Conservation (phyloP, 2,888 invertebrate species). For the Busseola fusca region DNA sequence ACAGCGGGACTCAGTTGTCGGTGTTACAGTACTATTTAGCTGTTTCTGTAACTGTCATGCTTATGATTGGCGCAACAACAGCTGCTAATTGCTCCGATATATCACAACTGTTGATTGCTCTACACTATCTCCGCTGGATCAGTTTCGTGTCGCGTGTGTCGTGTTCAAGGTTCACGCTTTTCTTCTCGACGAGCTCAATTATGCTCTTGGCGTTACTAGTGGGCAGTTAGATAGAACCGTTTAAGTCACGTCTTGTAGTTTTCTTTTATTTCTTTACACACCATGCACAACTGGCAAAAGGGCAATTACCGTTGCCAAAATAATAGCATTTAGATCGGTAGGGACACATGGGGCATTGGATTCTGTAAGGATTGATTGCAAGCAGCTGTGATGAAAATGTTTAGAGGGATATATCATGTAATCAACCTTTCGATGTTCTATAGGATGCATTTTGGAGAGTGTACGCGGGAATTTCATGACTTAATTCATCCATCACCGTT, state of each 20-base stretch:
- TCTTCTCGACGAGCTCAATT: conserved; percentile 36
- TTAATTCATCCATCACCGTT: too few relatives aligned
- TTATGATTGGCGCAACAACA: conserved; percentile 34
- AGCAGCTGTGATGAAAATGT: not conserved
- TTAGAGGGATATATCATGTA: not conserved
- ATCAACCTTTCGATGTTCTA: too few relatives aligned
- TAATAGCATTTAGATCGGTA: not conserved
- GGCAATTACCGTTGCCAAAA: conserved; percentile 1
- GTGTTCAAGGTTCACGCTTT: conserved; percentile 48
- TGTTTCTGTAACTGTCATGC: conserved; percentile 49
- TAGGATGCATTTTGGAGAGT: too few relatives aligned
- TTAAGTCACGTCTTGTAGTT: conserved; percentile 9
- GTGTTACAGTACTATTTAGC: conserved; percentile 30
- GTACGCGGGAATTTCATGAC: too few relatives aligned
- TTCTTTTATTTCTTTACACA: conserved; percentile 16
- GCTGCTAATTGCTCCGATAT: conserved; percentile 35
- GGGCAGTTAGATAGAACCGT: conserved; percentile 13
- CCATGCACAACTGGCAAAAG: not conserved
- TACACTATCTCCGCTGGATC: conserved; percentile 22
- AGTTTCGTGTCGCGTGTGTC: conserved; percentile 34
- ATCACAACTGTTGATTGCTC: conserved; percentile 27
- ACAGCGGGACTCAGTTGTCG: conserved; percentile 45
- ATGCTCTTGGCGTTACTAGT: conserved; percentile 33
- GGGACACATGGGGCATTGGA: not conserved
- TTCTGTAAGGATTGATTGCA: not conserved